Percentiles rank a stretch among this genome's conserved stretches.
These are phyloP conservation scores for Subacronicta megacephala DNA, from an alignment of 2,888 invertebrate species.

Conservation along the genomic window DNA sequence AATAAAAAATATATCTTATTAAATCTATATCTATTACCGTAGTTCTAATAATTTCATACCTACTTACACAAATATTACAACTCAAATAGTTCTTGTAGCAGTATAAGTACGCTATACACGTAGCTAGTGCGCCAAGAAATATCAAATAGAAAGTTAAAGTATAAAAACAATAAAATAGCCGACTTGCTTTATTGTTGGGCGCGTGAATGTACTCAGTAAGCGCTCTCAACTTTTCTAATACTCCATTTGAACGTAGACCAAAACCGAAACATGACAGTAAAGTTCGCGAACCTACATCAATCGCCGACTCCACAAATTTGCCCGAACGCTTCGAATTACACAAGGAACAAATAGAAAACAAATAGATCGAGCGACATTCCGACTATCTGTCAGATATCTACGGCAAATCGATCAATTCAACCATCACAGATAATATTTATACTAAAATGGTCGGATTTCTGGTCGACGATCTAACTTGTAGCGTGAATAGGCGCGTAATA, in stretches of 20 bases:
- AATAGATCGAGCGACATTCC: conserved; percentile 48
- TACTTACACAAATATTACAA: neutral
- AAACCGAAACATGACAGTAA: conserved; percentile 39
- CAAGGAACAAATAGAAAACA: conserved; percentile 62
- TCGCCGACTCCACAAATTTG: conserved; percentile 54
- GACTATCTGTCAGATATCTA: conserved; percentile 45
- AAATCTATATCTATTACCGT: too few relatives aligned
- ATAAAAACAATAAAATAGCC: conserved; percentile 51
- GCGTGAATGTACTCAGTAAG: conserved; percentile 51
- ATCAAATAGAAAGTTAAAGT: conserved; percentile 53
- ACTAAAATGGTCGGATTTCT: conserved; percentile 58
- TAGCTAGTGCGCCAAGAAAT: conserved; percentile 38
- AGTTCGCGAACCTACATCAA: conserved; percentile 54
- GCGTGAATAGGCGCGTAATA: conserved; percentile 30
- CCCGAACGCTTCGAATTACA: conserved; percentile 62
- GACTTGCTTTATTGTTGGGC: conserved; percentile 49
- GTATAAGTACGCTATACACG: conserved; percentile 36
- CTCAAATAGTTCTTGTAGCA: conserved; percentile 12
- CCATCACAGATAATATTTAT: conserved; percentile 62
- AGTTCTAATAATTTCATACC: too few relatives aligned
- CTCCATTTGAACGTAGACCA: conserved; percentile 24
- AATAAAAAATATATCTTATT: too few relatives aligned
- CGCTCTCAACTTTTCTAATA: conserved; percentile 53
- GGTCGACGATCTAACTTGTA: conserved; percentile 48
- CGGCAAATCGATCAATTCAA: conserved; percentile 40